Evolutionary conservation across 2,113 vertebrate species (phyloP).

Genomic region (Hiodon tergisus): DNA sequence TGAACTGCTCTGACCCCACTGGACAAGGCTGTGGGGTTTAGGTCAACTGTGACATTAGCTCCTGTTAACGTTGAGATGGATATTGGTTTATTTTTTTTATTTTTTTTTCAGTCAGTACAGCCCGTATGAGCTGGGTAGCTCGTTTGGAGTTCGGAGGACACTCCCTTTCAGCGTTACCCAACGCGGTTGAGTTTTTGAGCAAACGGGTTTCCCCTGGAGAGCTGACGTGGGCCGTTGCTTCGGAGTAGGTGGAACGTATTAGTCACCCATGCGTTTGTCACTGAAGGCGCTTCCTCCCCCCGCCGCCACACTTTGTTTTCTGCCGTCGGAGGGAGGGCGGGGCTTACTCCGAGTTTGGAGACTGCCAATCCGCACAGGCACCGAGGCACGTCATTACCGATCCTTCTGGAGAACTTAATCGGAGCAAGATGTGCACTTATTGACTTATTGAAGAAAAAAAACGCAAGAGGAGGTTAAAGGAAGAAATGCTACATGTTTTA

Average conservation of each 20-base stretch:
- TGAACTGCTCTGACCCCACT: slow-evolving; percentile 59
- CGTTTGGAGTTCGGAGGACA: not conserved
- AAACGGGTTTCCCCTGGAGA: slow-evolving; percentile 52
- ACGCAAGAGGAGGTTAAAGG: no score
- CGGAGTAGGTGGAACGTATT: slow-evolving; percentile 59
- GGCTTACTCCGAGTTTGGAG: slow-evolving; percentile 47
- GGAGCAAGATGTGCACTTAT: no score
- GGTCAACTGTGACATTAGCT: slow-evolving; percentile 71
- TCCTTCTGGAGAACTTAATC: slow-evolving; percentile 58
- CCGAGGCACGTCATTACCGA: slow-evolving; percentile 64
- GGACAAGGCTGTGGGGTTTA: slow-evolving; percentile 68
- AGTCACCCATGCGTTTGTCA: slow-evolving; percentile 63
- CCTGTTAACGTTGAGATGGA: slow-evolving; percentile 57
- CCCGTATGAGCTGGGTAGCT: not conserved
- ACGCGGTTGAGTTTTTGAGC: slow-evolving; percentile 43
- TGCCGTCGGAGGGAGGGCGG: slow-evolving; percentile 53
- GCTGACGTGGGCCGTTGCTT: slow-evolving; percentile 43
- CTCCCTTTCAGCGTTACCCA: no score
- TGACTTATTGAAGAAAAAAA: no score
- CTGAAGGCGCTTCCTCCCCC: slow-evolving; percentile 48
- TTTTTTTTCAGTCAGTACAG: not conserved
- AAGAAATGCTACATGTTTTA: no score
- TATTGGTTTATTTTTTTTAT: slow-evolving; percentile 39
- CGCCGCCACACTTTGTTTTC: slow-evolving; percentile 51
- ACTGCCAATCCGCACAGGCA: slow-evolving; percentile 59